Evolutionary conservation across 2,797 vertebrate genomes (phyloP).

Genomic region (Apodemus agrarius): DNA sequence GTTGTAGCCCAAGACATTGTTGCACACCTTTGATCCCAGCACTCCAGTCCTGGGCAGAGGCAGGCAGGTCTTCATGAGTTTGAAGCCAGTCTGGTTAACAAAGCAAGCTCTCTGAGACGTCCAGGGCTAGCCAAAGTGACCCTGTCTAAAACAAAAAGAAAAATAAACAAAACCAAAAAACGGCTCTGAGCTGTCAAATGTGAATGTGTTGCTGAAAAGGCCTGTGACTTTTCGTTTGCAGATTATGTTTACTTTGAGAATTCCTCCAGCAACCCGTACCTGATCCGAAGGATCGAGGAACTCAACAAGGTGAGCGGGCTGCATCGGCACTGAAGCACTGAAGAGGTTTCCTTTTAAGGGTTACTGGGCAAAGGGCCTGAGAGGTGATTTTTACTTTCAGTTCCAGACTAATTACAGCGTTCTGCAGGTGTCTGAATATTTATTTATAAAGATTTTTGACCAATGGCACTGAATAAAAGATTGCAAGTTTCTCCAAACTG

Average conservation of each 20-base stretch:
- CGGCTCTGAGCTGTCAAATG: constrained; percentile 6
- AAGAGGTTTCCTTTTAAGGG: constrained; percentile 14
- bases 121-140: neutral
- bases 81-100: neutral
- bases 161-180: neutral
- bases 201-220: neutral
- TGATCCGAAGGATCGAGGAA: constrained; percentile 98
- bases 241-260: constrained; percentile 99
- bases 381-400: constrained; percentile 43
- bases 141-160: neutral
- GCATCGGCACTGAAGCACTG: neutral
- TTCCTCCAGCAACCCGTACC: constrained; percentile 98
- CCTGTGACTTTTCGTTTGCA: constrained; percentile 86
- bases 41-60: neutral
- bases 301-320: constrained; percentile 94
- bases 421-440: constrained; percentile 10
- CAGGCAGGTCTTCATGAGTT: neutral
- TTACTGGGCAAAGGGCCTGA: constrained; percentile 44
- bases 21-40: neutral
- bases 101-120: neutral
- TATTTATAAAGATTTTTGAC: constrained; percentile 25
- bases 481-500: constrained; percentile 32
- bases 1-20: neutral
- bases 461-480: constrained; percentile 27
- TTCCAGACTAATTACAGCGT: constrained; percentile 23